Conservation (phyloP, 2,888 invertebrate genomes). For the Aphidius colemani region DNA sequence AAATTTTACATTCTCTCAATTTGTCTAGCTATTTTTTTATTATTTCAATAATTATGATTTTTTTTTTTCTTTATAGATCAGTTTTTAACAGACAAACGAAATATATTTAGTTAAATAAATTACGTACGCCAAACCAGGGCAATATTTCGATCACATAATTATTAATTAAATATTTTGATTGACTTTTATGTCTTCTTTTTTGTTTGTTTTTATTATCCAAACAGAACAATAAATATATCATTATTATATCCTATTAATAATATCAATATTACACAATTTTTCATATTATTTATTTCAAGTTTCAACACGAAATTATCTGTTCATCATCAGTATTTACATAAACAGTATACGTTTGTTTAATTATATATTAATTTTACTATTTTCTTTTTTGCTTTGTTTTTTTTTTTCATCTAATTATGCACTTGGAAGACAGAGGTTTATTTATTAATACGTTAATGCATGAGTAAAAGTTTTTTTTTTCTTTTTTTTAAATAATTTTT, state of each 20-base stretch:
- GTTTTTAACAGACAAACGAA: too few relatives aligned
- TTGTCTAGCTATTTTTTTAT: background rate
- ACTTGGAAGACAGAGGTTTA: constrained; percentile 60
- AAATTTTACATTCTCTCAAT: background rate
- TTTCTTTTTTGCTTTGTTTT: constrained; percentile 21
- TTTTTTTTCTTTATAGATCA: background rate
- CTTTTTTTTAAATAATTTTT: constrained; percentile 31
- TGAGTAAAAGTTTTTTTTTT: constrained; percentile 30
- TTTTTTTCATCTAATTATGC: constrained; percentile 43
- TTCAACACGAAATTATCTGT: constrained; percentile 12
- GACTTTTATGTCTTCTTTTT: background rate
- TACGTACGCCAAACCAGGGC: too few relatives aligned
- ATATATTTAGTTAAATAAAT: background rate
- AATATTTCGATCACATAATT: too few relatives aligned
- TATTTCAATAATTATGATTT: constrained; percentile 1
- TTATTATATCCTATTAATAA: background rate
- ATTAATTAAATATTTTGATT: background rate
- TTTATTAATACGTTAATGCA: constrained; percentile 41
- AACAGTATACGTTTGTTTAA: constrained; percentile 19
- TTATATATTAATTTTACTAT: constrained; percentile 19
- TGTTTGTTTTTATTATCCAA: background rate
- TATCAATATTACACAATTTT: constrained; percentile 9
- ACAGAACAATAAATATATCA: background rate
- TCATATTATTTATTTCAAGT: constrained; percentile 1
- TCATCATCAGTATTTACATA: constrained; percentile 17